Evolutionary conservation across 2,888 invertebrate genomes (phyloP), one percentile per base, ranked within the genome.

Genomic region (Cryptocephalus primarius): DNA sequence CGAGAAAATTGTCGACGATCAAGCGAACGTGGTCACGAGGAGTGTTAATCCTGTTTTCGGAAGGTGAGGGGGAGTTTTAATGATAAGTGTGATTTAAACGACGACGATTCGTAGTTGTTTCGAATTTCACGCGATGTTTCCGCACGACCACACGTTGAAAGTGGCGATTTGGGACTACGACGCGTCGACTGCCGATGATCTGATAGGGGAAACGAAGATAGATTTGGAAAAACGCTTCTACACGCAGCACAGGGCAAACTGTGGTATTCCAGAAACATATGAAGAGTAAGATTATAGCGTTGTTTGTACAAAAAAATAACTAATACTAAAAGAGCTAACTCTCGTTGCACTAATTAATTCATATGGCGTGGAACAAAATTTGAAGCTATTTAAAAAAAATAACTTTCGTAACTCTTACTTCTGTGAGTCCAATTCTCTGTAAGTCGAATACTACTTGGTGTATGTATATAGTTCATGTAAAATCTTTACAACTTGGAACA

Each of bases 151-250:
- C 49, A 71, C 79, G 44, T 65, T 94, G 44, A 79, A 75, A 33
- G 72, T 93, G 1, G 79, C 84, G 33, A 72, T 93, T 1, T 85
- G 80, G 66, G 89, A 92, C 65, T 82, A 80, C 67, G 88, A 90
- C 60, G 61, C 75, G 2, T 67, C 77, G 1, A 75, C 78, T 1
- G 66, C 74, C 2, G 88, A 92, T 62, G 87, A 89, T 61, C 67
- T 91, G 8, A 88, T 94, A 57, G 94, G 93, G 0, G 82, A 80
- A 58, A 93, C 92, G 0, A 74, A 72, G 49, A 83, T 94, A 50
- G 93, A 94, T 67, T 70, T 94, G 41, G 94, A 94, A 71, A 87
- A 90, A 68, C 77, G 93, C 49, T 85, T 84, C 64, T 88, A 86
- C 63, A 82, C 83, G 12, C 78, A 78, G 53, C 88, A 91, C 63